These are phyloP conservation scores for Cryptotis parvus DNA, from an alignment of 2,113 vertebrate species.

Conservation along the genomic window DNA sequence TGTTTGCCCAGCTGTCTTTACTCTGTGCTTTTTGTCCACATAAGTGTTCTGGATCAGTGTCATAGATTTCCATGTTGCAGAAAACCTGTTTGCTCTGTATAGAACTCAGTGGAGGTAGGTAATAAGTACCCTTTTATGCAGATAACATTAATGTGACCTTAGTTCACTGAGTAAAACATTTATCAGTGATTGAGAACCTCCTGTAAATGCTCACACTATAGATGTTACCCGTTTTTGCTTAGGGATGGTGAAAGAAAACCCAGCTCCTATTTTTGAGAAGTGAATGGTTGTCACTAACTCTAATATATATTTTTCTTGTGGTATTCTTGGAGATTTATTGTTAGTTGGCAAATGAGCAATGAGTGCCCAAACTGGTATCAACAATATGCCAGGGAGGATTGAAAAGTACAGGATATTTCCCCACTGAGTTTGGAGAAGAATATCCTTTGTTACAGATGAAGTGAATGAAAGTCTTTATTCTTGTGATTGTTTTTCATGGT, in stretches of 20 bases:
- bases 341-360: neutral
- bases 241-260: neutral
- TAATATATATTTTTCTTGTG: neutral
- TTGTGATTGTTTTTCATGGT: constrained; percentile 33
- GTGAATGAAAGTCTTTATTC: constrained; percentile 17
- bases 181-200: neutral
- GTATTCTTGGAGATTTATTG: neutral
- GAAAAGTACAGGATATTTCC: neutral
- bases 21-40: neutral
- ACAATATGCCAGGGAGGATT: neutral
- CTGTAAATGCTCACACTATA: neutral
- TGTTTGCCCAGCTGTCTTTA: constrained; percentile 75
- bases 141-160: neutral
- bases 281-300: neutral
- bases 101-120: neutral
- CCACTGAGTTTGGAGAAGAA: constrained; percentile 31
- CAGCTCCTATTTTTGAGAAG: neutral
- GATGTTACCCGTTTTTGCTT: neutral
- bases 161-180: neutral
- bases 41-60: constrained; percentile 14
- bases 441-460: neutral
- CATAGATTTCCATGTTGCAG: constrained; percentile 26
- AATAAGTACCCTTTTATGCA: neutral
- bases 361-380: neutral
- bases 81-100: constrained; percentile 51